Conservation (phyloP, 2,113 vertebrate genomes). For the Furnarius figulus region DNA sequence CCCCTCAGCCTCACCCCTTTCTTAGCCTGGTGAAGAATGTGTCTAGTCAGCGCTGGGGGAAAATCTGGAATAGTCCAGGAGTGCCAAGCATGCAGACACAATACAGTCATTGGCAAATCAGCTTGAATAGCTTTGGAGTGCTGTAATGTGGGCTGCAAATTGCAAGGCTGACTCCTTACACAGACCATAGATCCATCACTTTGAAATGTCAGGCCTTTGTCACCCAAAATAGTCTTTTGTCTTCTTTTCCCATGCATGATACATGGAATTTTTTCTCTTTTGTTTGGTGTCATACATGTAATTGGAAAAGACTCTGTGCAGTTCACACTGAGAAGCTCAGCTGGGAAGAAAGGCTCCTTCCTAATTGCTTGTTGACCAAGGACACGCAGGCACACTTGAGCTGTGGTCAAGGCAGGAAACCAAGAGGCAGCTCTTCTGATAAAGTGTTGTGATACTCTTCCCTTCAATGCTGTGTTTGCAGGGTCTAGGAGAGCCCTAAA, state of each 20-base stretch:
- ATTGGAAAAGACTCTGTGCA: neutral
- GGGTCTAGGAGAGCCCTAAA: neutral
- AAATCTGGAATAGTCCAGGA: constrained; percentile 41
- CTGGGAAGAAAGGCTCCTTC: neutral
- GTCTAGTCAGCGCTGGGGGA: neutral
- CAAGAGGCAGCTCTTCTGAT: neutral
- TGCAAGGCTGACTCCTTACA: constrained; percentile 10
- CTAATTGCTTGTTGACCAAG: neutral
- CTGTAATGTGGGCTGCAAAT: constrained; percentile 47
- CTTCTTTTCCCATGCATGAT: neutral
- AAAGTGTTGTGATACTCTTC: neutral
- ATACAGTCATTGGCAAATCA: neutral
- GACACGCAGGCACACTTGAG: neutral
- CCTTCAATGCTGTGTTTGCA: neutral
- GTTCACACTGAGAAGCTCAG: neutral
- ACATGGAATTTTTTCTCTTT: neutral
- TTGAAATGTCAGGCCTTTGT: constrained; percentile 46
- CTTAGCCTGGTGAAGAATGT: constrained; percentile 15
- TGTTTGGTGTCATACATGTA: neutral
- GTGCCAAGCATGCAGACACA: constrained; percentile 23
- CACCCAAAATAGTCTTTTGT: constrained; percentile 46
- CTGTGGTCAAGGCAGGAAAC: neutral
- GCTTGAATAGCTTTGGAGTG: neutral
- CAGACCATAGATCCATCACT: constrained; percentile 43
- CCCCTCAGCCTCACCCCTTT: neutral